These are phyloP conservation scores for Pollenia labialis DNA, from an alignment of 2,888 invertebrate species.

Conservation along the genomic window DNA sequence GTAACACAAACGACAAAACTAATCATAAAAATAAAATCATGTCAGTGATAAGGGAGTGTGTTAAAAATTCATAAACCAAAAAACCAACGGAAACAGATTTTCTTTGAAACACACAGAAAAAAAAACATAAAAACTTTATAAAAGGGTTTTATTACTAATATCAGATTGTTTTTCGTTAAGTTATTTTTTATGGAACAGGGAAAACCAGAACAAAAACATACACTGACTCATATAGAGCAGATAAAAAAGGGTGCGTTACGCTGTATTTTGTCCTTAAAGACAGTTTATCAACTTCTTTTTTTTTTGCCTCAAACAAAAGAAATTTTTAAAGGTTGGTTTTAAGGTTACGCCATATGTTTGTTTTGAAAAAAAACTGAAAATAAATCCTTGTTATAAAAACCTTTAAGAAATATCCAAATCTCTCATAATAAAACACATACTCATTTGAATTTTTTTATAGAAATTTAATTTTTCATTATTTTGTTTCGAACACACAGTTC, in stretches of 20 bases:
- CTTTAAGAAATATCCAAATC: conserved; percentile 42
- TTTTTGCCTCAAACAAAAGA: not conserved
- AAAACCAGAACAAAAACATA: not conserved
- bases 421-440: not conserved
- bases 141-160: conserved; percentile 11
- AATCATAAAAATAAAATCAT: conserved; percentile 3
- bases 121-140: not conserved
- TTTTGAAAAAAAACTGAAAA: not conserved
- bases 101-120: too few relatives aligned
- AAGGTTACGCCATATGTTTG: not conserved
- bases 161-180: conserved; percentile 8
- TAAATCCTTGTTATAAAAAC: not conserved
- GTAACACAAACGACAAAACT: not conserved
- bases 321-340: conserved; percentile 7
- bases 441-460: not conserved
- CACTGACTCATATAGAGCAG: not conserved
- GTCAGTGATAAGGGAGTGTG: conserved; percentile 43
- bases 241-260: conserved; percentile 43
- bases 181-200: not conserved
- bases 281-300: not conserved
- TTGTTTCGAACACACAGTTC: conserved; percentile 43
- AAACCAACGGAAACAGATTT: too few relatives aligned
- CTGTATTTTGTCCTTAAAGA: conserved; percentile 2
- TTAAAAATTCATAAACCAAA: not conserved
- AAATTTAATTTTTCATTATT: not conserved